A percentile compares a stretch with the other conserved stretches of the same genome.
Evolutionary conservation across 2,888 invertebrate species (phyloP).

Genomic region (Metacarcinus magister): DNA sequence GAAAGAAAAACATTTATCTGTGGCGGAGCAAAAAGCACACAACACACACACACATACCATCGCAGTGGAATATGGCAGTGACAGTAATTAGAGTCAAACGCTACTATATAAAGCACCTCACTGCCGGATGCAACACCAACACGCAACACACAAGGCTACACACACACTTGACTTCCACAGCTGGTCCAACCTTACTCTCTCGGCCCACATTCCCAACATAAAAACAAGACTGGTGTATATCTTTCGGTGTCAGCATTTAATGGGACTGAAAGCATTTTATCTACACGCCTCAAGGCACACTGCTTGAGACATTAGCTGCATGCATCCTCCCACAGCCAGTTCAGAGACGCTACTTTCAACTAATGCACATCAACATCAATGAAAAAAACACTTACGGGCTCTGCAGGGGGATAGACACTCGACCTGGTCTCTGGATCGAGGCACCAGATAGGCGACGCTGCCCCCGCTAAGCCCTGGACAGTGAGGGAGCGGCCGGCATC

Average conservation of each 20-base stretch:
- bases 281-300: background rate
- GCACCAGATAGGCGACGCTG: background rate
- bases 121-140: background rate
- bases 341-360: background rate
- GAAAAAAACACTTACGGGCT: background rate
- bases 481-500: background rate
- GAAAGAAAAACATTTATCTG: background rate
- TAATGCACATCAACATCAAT: background rate
- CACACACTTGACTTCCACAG: background rate
- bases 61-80: background rate
- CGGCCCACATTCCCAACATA: background rate
- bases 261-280: constrained; percentile 19
- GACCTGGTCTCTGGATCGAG: background rate
- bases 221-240: background rate
- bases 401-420: background rate
- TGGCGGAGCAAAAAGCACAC: background rate
- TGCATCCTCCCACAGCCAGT: background rate
- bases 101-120: background rate
- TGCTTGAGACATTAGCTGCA: background rate
- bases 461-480: background rate
- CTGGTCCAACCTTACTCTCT: background rate
- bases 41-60: background rate
- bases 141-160: background rate
- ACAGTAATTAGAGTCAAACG: background rate
- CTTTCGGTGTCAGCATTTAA: constrained; percentile 1